Evolutionary conservation across 2,113 vertebrate species (phyloP), one percentile per base, ranked within the genome.

Genomic region (Phocoena sinus): DNA sequence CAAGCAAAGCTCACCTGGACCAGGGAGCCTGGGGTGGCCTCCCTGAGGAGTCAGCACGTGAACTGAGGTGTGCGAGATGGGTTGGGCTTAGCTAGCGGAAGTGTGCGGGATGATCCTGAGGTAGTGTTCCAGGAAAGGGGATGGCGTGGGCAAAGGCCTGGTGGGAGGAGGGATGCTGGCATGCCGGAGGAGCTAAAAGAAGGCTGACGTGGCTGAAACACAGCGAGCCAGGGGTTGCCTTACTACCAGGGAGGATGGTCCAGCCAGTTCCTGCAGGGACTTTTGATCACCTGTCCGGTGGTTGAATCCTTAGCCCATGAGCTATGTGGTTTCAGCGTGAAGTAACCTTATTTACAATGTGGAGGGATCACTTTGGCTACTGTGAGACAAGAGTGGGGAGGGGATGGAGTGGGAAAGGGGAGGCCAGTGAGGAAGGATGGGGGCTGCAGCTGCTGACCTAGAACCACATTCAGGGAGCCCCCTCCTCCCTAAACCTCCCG

Each of bases 11-110:
- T 82, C 20, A 12, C 20, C 28, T 31, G 74, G 15, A 4, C 6
- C 26, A 5, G 38, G 44, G 17, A 0, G 15, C 4, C 9, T 15
- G 4, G 44, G 21, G 8, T 0, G 0, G 21, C 31, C 56, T 44
- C 26, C 20, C 14, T 28, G 17, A 67, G 31, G 58, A 38, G 31
- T 38, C 28, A 41, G 36, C 21, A 3, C 0, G 0, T 33, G 31
- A 77, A 50, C 50, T 23, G 18, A 70, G 80, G 26, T 15, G 0
- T 10, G 7, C 2, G 2, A 17, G 21, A 25, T 10, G 12, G 53
- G 58, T 13, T 6, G 12, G 21, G 18, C 38, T 73, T 33, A 17
- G 0, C 15, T 5, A 63, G 70, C 2, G 6, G 73, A 14, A 21
- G 17, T 25, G 56, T 7, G 8, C 38, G 18, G 14, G 8, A 31